phyloP scores from a whole-genome alignment of 2,888 invertebrate species.

The Enchytraeus crypticus region DNA sequence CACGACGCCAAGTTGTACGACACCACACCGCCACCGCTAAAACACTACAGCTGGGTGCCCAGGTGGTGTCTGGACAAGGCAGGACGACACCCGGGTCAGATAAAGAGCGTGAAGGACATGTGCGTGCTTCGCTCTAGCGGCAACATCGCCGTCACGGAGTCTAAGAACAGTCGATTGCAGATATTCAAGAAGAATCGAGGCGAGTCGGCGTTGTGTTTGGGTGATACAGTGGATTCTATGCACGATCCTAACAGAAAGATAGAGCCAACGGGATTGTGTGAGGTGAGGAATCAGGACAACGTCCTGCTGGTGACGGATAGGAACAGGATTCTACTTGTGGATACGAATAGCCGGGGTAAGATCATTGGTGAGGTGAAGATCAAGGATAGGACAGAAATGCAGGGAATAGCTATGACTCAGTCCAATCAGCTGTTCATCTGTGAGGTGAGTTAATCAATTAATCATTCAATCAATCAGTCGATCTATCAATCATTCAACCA shows the following conservation, averaged over 20 bases:
- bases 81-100: neutral
- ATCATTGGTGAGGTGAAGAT: neutral
- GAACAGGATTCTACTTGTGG: slow-evolving; percentile 1
- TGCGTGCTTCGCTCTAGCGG: neutral
- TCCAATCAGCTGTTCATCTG: neutral
- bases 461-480: too few relatives aligned
- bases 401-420: neutral
- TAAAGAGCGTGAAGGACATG: neutral
- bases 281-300: neutral
- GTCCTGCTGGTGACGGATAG: slow-evolving; percentile 3
- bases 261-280: slow-evolving; percentile 3
- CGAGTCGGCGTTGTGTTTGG: neutral
- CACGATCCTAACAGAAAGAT: neutral
- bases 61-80: slow-evolving; percentile 1
- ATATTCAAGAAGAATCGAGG: neutral
- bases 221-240: neutral
- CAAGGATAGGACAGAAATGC: neutral
- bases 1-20: too few relatives aligned
- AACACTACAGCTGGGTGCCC: neutral
- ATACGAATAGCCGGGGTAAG: neutral
- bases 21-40: neutral
- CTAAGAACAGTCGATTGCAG: slow-evolving; percentile 3
- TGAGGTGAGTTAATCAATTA: neutral
- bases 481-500: too few relatives aligned
- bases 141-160: slow-evolving; percentile 2